Conservation (phyloP, 92 coral and sea anemone genomes). For the Heliopora coerulea region DNA sequence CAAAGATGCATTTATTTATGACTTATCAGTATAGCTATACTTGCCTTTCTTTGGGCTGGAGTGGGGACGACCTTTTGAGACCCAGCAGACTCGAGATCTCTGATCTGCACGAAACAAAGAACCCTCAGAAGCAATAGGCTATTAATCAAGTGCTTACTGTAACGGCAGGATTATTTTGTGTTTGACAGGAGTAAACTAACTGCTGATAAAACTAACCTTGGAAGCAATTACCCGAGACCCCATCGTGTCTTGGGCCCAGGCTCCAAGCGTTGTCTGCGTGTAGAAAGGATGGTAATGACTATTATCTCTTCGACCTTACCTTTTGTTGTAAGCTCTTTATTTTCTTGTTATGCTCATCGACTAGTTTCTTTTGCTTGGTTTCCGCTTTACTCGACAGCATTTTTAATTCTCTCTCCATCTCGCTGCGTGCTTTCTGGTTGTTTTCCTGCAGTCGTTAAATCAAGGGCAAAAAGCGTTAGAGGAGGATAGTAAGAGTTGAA, state of each 20-base stretch:
- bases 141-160: too few species aligned
- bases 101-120: constrained; percentile 68
- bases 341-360: constrained; percentile 89
- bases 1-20: neutral
- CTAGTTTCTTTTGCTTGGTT: constrained; percentile 78
- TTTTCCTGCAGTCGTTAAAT: constrained; percentile 55
- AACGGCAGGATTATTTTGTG: too few species aligned
- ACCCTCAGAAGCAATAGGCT: too few species aligned
- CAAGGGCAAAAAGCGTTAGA: neutral
- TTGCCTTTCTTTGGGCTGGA: constrained; percentile 72
- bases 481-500: neutral
- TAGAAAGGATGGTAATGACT: too few species aligned
- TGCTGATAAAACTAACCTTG: too few species aligned
- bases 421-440: constrained; percentile 73
- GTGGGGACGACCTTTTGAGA: constrained; percentile 64
- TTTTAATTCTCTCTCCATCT: constrained; percentile 83
- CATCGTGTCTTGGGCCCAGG: too few species aligned
- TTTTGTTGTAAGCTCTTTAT: constrained; percentile 86
- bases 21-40: too few species aligned
- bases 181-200: too few species aligned
- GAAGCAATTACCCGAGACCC: too few species aligned
- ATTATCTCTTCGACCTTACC: constrained; percentile 44
- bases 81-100: constrained; percentile 82
- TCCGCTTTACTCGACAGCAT: constrained; percentile 78
- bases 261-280: too few species aligned